Base-by-base conservation (phyloP, 2,113 vertebrate species). In the Apistogramma diplotaenia region DNA sequence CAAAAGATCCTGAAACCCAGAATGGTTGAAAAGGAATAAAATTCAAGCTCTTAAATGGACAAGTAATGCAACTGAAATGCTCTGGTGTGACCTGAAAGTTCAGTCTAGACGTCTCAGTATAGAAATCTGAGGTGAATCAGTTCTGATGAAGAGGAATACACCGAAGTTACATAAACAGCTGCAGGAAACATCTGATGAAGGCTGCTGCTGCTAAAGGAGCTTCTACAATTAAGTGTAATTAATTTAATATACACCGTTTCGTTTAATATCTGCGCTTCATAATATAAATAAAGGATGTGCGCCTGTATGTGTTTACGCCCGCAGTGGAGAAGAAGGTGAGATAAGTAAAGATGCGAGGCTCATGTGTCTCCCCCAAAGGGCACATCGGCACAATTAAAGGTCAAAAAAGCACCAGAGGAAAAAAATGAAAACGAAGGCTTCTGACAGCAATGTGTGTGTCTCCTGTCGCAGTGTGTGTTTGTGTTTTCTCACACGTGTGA, bases 371-470 rank as follows among this genome's bases (percentile, higher is more conserved):
- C 6, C 82, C 58, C 55, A 81, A 88, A 90, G 79, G 75, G 15
- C 76, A 49, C 12, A 51, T 72, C 75, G 53, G 71, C 75, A 54
- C 82, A 80, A 51, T 85, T 77, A 90, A 89, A 89, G 79, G 81
- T 85, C 43, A 91, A 54, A n/a, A 82, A 72, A 40, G 25, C 58
- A 61, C 29, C 62, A 65, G 65, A 83, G 62, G n/a, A n/a, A n/a
- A n/a, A n/a, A n/a, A n/a, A n/a, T n/a, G n/a, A 78, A 78, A 76
- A 76, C 46, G 23, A 67, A 43, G 18, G 15, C 51, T 76, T 23
- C 31, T 56, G 46, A 49, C 55, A 70, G 2, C 58, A 4, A 7
- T 29, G 37, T 19, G 59, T 15, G 58, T 78, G 49, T 82, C 15
- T 49, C 53, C 5, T 74, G 1, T n/a, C 3, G 33, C 23, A 33